Evolutionary conservation across 1,140 invertebrate species (phyloP).

Genomic region (Leptestheria dahalacensis): DNA sequence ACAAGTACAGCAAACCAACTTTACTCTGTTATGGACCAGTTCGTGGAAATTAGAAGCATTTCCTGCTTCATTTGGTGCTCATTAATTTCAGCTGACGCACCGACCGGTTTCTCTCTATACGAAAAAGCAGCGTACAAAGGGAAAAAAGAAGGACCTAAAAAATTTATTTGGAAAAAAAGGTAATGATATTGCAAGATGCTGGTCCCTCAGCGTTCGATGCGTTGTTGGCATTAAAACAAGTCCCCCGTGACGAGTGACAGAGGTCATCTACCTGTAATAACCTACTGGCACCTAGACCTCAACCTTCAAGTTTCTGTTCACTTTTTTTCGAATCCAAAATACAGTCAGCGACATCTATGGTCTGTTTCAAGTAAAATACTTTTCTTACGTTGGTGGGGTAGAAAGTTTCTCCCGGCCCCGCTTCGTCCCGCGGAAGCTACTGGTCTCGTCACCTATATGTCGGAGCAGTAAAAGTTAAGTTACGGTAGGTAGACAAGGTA

Average conservation of each 20-base stretch:
- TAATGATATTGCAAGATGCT: background rate
- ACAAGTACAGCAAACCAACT: too few relatives aligned
- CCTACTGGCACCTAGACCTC: background rate
- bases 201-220: background rate
- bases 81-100: too few relatives aligned
- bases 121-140: background rate
- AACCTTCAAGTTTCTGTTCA: too few relatives aligned
- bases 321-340: too few relatives aligned
- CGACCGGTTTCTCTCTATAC: background rate
- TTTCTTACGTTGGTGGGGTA: constrained; percentile 11
- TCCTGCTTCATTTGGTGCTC: too few relatives aligned
- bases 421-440: background rate
- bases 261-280: background rate
- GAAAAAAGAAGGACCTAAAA: background rate
- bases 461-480: too few relatives aligned
- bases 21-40: too few relatives aligned
- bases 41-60: too few relatives aligned
- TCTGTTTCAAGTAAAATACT: background rate
- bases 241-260: background rate
- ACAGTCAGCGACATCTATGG: background rate
- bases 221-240: background rate
- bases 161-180: background rate
- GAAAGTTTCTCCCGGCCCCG: constrained; percentile 4
- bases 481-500: too few relatives aligned
- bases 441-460: background rate